Base-by-base conservation (phyloP, 1,140 invertebrate genomes). In the Eurosta solidaginis region DNA sequence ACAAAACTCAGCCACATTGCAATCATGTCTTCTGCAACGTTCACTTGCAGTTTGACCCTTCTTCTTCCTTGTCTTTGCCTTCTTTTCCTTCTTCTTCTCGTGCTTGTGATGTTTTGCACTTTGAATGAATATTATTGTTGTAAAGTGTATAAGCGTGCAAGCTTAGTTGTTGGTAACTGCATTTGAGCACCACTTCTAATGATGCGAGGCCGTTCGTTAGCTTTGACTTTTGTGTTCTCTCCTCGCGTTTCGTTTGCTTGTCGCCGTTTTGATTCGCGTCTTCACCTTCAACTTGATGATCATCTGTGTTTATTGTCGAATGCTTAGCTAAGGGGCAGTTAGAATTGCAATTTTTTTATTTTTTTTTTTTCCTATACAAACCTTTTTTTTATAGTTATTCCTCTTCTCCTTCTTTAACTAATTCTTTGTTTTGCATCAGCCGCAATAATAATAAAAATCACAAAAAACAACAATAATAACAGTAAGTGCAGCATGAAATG, bases 121-220 rank as follows among this genome's bases (percentile, higher is more conserved):
- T n/a, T n/a, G n/a, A n/a, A n/a, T n/a, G n/a, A 40, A 36, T 40
- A 7, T 40, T 3, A 17, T 25, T 27, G 50, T 25, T 27, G 25
- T 1, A 25, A 68, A 20, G 59, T 33, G 59, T 40, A n/a, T n/a
- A n/a, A n/a, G n/a, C n/a, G 59, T 14, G 33, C 33, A 9, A 1
- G 6, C 59, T 22, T 40, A 42, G 59, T 33, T 20, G 59, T 42
- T 47, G 45, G 45, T 12, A n/a, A 9, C 45, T 47, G 45, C 12
- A 47, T 47, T 47, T 47, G 27, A 68, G 59, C 59, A 68, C 59
- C 59, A 68, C 59, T 68, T 68, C 59, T 68, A 68, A 68, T 68
- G 59, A 68, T 40, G 33, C 59, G 59, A 68, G 59, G 59, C 40
- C 59, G 59, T 68, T 68, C 59, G 33, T 68, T 68, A 29, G 29